These are phyloP conservation scores for Lepidonotus clava DNA, from an alignment of 2,888 invertebrate species.

Conservation along the genomic window DNA sequence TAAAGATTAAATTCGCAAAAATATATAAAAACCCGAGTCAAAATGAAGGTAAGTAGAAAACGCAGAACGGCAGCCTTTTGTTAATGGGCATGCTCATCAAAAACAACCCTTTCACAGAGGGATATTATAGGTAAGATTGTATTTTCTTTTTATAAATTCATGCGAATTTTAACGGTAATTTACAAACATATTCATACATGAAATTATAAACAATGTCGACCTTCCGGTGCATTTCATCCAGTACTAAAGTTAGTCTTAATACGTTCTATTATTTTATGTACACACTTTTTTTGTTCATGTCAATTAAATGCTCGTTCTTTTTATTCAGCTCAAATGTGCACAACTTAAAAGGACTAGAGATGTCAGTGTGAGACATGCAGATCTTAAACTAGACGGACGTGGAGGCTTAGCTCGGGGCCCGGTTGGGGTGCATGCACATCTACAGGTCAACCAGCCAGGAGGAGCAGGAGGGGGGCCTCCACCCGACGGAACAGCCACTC, in stretches of 20 bases:
- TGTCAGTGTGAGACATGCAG: constrained; percentile 18
- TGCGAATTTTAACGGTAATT: background rate
- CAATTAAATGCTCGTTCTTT: too few relatives aligned
- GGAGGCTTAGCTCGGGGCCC: background rate
- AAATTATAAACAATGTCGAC: background rate
- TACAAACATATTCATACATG: background rate
- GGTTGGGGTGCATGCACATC: constrained; percentile 33
- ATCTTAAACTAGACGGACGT: background rate
- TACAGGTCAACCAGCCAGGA: constrained; percentile 34
- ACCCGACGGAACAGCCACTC: constrained; percentile 8
- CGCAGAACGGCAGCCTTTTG: too few relatives aligned
- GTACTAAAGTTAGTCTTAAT: background rate
- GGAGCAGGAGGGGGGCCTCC: background rate
- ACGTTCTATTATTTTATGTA: background rate
- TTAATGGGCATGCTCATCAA: too few relatives aligned
- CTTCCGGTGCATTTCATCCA: background rate
- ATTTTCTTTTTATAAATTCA: too few relatives aligned
- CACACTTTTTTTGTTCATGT: background rate
- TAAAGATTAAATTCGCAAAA: too few relatives aligned
- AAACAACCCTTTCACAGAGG: too few relatives aligned
- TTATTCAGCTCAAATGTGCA: background rate
- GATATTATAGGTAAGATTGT: too few relatives aligned
- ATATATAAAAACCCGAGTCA: too few relatives aligned
- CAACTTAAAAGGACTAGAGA: background rate
- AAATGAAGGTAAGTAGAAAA: too few relatives aligned